Conservation (phyloP, 37 sponge, comb jelly and placozoan genomes). For the Halichondria panicea region DNA sequence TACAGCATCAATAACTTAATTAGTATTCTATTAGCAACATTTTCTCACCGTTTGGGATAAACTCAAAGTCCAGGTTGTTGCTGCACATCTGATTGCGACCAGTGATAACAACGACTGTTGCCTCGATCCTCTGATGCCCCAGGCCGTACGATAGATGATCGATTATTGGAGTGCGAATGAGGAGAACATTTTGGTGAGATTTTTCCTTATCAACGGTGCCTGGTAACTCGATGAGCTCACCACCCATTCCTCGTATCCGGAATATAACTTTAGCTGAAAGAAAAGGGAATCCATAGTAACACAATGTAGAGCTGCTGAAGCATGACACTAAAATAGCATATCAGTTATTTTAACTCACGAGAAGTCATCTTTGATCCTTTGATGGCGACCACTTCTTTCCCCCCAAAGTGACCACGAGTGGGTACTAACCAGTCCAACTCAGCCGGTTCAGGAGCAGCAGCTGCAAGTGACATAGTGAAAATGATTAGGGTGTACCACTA, state of each 20-base stretch:
- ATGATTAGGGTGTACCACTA: not conserved
- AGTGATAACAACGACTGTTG: constrained; percentile 55
- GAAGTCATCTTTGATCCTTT: constrained; percentile 72
- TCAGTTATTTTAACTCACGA: constrained; percentile 33
- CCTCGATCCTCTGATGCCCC: constrained; percentile 11
- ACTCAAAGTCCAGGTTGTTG: constrained; percentile 34
- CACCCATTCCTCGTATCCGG: constrained; percentile 6
- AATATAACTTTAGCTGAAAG: constrained; percentile 55
- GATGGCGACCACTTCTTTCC: constrained; percentile 64
- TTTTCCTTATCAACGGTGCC: constrained; percentile 58
- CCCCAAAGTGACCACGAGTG: constrained; percentile 35
- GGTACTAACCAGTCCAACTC: constrained; percentile 55
- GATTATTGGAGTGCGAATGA: constrained; percentile 51
- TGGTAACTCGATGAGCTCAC: constrained; percentile 16
- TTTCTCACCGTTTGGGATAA: constrained; percentile 43
- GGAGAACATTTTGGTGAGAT: constrained; percentile 68
- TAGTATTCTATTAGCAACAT: too few species aligned
- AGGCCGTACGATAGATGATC: constrained; percentile 4
- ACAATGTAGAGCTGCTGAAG: not conserved
- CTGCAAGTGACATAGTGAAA: constrained; percentile 6
- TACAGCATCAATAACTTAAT: too few species aligned
- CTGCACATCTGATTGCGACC: constrained; percentile 44
- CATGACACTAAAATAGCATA: not conserved
- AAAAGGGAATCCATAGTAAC: too few species aligned
- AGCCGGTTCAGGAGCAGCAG: constrained; percentile 56